These are phyloP conservation scores for Schizopygopsis pylzovi DNA, from an alignment of 2,797 vertebrate genomes.

Conservation along the genomic window DNA sequence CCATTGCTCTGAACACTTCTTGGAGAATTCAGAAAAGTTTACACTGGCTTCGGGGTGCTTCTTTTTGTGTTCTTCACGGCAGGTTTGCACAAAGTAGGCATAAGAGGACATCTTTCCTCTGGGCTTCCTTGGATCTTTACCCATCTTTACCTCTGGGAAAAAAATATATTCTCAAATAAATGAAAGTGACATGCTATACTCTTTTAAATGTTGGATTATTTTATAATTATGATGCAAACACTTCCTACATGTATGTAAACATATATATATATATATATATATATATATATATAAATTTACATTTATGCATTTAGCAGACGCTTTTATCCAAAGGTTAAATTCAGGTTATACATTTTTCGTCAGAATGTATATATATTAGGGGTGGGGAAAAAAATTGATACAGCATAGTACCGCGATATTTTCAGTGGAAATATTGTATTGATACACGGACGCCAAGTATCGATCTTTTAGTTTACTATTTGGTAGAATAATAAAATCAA, in stretches of 20 bases:
- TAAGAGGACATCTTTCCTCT: conserved; percentile 99
- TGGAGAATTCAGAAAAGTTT: conserved; percentile 98
- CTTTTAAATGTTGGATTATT: neutral
- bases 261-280: neutral
- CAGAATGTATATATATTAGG: neutral
- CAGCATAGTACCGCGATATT: no score
- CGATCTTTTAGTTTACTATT: no score
- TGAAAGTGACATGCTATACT: neutral
- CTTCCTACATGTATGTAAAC: neutral
- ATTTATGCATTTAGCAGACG: no score
- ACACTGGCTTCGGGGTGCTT: conserved; percentile 94
- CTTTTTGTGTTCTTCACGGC: conserved; percentile 97
- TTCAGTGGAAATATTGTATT: no score
- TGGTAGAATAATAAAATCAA: no score
- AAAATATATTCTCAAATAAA: neutral
- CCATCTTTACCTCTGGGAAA: conserved; percentile 81
- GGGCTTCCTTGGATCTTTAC: conserved; percentile 95
- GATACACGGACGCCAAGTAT: no score
- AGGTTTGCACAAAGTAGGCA: conserved; percentile 98
- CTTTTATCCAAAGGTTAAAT: no score
- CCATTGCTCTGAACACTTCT: conserved; percentile 98
- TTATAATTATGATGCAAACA: neutral
- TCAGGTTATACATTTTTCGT: no score
- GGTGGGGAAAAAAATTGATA: no score
- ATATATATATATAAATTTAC: neutral